Percentiles rank a stretch among this genome's conserved stretches.
Evolutionary conservation across 2,797 vertebrate genomes (phyloP).

Genomic region (Ataeniobius toweri): DNA sequence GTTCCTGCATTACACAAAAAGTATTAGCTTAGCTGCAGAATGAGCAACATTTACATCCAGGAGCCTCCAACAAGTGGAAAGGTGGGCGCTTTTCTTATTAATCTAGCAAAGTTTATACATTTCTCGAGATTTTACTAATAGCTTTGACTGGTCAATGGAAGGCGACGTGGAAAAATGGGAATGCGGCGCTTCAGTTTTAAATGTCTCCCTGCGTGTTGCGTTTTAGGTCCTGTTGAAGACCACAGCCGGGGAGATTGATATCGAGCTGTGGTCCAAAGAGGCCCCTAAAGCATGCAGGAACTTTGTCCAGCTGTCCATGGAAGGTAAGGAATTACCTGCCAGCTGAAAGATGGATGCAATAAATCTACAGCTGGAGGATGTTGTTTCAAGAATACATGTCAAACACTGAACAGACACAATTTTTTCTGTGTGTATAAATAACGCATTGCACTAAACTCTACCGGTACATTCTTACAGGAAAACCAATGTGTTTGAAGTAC

Average conservation of each 20-base stretch:
- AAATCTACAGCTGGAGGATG: neutral
- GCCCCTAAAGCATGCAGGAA: slow-evolving; percentile 95
- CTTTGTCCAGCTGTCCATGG: slow-evolving; percentile 95
- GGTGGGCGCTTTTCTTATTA: slow-evolving; percentile 72
- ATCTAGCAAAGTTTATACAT: fast-evolving
- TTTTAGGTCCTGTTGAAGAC: slow-evolving; percentile 93
- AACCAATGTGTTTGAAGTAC: no score
- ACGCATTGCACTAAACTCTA: neutral
- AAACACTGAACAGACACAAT: neutral
- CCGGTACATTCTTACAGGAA: no score
- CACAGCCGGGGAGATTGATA: slow-evolving; percentile 94
- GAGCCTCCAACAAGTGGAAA: slow-evolving; percentile 96
- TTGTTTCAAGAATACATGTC: neutral
- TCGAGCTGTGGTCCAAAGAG: slow-evolving; percentile 97
- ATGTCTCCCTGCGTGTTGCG: neutral
- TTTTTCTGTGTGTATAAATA: neutral
- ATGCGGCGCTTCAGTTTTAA: neutral
- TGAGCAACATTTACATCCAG: slow-evolving; percentile 99
- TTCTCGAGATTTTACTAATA: neutral
- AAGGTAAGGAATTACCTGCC: slow-evolving; percentile 82
- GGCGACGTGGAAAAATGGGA: neutral
- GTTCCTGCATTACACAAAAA: neutral
- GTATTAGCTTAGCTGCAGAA: slow-evolving; percentile 49
- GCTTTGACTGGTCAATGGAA: no score
- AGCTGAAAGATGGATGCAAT: neutral